Evolutionary conservation across 1,140 invertebrate genomes (phyloP), one percentile per base, ranked within the genome.

Genomic region (Drosophila orena): DNA sequence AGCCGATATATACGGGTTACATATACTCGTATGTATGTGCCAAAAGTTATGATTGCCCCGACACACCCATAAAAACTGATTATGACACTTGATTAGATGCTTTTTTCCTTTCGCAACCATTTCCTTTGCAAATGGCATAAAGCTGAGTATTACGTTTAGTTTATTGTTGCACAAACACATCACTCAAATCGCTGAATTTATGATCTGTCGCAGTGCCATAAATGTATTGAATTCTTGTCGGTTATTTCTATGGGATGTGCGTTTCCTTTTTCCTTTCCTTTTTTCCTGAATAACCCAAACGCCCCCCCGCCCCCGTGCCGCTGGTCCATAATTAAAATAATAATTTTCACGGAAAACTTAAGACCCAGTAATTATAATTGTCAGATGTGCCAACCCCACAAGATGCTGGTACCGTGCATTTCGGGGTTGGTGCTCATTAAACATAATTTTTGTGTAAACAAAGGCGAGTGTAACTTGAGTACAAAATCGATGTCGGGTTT

Each of bases 351-450:
- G 83, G 83, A 88, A 88, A 88, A 84, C 84, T 84, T 89, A 88
- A 88, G 84, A 89, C 84, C 68, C 77, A 89, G 84, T 88, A 88
- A 88, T 88, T 88, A 89, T 88, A 88, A 89, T 89, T 88, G 84
- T 89, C 84, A 89, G 84, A 84, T 85, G 75, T 64, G 65, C 66
- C 84, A 79, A 84, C 79, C 84, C 84, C 60, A 69, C 17, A 61
- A 60, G 56, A 55, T 30, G 47, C 40, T 54, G 20, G 37, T 42
- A 30, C 24, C 27, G 4, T n/a, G 37, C 10, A 64, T 22, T 52
- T 59, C 58, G 60, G 65, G 57, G 77, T 64, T 55, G 66, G 57
- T 85, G 79, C 84, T 88, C 84, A 88, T 88, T 88, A 88, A 89
- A 83, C 83, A 88, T 88, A 88, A 88, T 88, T 88, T 83, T 84